Evolutionary conservation across 2,888 invertebrate genomes (phyloP), one percentile per base, ranked within the genome.

Genomic region (Hipparchia sbordonii): DNA sequence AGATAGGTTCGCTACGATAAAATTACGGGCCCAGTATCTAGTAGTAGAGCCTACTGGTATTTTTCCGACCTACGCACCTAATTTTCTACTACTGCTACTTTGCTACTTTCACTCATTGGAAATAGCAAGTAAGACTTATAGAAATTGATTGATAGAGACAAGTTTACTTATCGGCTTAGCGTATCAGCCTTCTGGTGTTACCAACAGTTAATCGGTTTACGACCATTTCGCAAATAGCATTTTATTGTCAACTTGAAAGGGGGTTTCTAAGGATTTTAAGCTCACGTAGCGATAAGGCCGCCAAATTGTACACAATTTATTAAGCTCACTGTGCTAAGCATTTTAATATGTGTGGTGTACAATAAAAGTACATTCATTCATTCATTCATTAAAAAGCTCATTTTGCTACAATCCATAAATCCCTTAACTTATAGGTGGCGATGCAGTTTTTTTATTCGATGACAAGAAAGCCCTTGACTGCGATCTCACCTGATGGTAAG

Each of bases 71-170:
- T 62, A 46, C 62, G 46, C 46, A 46, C 62, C 2, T 62, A 48
- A 62, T 62, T 48, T 62, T 13, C 62, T 48, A n/a, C 12, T 45
- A 23, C 23, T 23, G 23, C 23, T 45, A 61, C 61, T 45, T 45
- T 61, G 8, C 45, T 9, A 62, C 62, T 62, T 62, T 62, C 62
- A 46, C 62, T 48, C 13, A 48, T 13, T 48, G 48, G 48, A 62
- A 62, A 62, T 62, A 46, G 46, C 46, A 62, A 48, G 8, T 46
- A 0, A 48, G 62, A 62, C 4, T 13, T 48, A 46, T 62, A 62
- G 62, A 62, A 62, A 62, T 62, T 62, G 62, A 62, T 62, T 48
- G 46, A 62, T 48, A 13, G 7, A n/a, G 62, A 62, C 61, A 61
- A 46, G 48, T 62, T 13, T 62, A 13, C 62, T 61, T 46, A 46